These are phyloP conservation scores for Simalia tracyae DNA, from an alignment of 2,797 vertebrate genomes.

Conservation along the genomic window DNA sequence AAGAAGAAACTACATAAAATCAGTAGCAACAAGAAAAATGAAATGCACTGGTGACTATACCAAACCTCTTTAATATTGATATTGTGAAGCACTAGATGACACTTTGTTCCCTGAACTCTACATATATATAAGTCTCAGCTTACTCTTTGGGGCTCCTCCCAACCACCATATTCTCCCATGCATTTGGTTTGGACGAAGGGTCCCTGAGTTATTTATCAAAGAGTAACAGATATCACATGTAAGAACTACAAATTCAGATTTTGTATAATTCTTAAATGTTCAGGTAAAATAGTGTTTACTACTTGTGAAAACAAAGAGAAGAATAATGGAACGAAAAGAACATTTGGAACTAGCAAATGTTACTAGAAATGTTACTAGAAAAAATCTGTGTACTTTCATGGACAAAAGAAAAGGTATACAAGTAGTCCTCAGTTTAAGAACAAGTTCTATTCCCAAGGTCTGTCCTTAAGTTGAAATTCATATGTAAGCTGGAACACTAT, in stretches of 20 bases:
- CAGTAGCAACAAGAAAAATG: background rate
- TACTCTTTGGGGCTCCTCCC: background rate
- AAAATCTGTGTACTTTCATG: background rate
- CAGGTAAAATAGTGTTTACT: background rate
- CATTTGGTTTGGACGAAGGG: background rate
- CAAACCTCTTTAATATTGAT: background rate
- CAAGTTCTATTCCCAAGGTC: too few relatives aligned
- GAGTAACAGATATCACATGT: background rate
- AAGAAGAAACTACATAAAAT: conserved; percentile 22
- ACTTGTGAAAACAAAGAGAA: background rate
- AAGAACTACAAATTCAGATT: background rate
- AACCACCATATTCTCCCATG: background rate
- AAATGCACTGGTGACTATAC: background rate
- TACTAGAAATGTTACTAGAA: too few relatives aligned
- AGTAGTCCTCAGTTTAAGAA: too few relatives aligned
- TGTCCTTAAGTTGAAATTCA: too few relatives aligned
- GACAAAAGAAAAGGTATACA: background rate
- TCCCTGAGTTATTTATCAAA: background rate
- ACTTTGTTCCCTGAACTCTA: background rate
- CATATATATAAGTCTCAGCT: background rate
- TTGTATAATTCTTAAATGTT: background rate
- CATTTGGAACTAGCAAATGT: too few relatives aligned
- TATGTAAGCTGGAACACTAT: too few relatives aligned
- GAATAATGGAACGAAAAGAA: background rate
- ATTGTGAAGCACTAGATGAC: background rate